phyloP scores from a whole-genome alignment of 1,140 invertebrate genomes.

The Euborellia annulipes region DNA sequence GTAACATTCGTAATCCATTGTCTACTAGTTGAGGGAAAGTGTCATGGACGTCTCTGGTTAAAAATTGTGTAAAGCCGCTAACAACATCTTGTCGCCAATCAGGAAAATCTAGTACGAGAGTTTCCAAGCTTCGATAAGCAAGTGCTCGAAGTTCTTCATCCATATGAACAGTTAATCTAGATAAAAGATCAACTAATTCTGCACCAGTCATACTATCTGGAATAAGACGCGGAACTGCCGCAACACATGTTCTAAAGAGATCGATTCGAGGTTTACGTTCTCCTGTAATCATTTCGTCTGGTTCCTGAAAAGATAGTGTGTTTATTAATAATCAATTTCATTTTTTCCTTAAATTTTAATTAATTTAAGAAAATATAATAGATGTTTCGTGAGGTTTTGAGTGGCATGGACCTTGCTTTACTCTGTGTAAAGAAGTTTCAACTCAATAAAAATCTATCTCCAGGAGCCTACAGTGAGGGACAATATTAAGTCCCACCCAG shows the following conservation, averaged over 20 bases:
- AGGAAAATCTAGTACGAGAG: conserved; percentile 86
- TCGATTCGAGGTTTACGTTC: conserved; percentile 98
- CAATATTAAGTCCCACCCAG: too few species aligned
- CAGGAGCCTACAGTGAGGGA: too few species aligned
- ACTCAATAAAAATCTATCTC: too few species aligned
- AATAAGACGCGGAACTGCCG: conserved; percentile 91
- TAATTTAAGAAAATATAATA: too few species aligned
- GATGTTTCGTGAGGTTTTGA: too few species aligned
- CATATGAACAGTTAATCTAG: conserved; percentile 83
- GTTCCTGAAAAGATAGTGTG: conserved; percentile 37
- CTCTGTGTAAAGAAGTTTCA: too few species aligned
- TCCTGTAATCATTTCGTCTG: conserved; percentile 89
- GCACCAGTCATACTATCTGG: conserved; percentile 90
- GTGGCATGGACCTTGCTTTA: too few species aligned
- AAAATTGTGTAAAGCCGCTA: conserved; percentile 83
- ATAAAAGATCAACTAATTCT: conserved; percentile 85
- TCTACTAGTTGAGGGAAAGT: conserved; percentile 80
- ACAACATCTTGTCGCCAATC: conserved; percentile 96
- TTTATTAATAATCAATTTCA: too few species aligned
- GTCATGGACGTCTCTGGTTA: conserved; percentile 82
- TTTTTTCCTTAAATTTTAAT: too few species aligned
- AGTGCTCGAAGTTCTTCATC: conserved; percentile 78
- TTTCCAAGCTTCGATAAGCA: conserved; percentile 92
- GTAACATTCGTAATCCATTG: conserved; percentile 81
- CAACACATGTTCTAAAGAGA: conserved; percentile 93